Evolutionary conservation across 2,888 invertebrate genomes (phyloP), one percentile per base, ranked within the genome.

Genomic region (Drosophila subquinaria): DNA sequence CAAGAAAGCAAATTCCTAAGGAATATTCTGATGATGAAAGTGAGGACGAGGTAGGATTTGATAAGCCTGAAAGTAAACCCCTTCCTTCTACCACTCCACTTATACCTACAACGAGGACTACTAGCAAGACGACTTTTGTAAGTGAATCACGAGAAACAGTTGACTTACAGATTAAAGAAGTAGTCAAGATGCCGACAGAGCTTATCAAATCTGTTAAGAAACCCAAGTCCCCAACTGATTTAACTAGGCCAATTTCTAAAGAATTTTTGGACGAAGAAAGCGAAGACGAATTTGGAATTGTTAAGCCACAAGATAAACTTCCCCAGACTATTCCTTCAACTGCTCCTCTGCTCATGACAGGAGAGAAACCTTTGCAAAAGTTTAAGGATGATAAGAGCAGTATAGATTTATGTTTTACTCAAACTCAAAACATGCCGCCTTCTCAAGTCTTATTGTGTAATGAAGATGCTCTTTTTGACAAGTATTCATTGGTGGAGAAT

Each of bases 261-360:
- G 43, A 43, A 20, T 20, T 11, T 43, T 43, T 20, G 11, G 43
- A 45, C 13, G 43, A 62, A 38, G 50, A 63, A 30, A 42, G 45
- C n/a, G 48, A 47, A 23, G 42, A 47, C 8, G 63, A 63, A 48
- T 27, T 38, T 8, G 48, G 43, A 11, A n/a, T 53, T 33, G 9
- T 10, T n/a, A 60, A 60, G 15, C 53, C 60, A 6, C n/a, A 47
- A 36, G 52, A 52, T 13, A 52, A 52, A 23, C 38, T 45, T 45
- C 23, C 23, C 2, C 23, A 11, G 23, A 20, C 23, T 11, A 20
- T 57, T 9, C 45, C 35, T 13, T 45, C 56, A 23, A 15, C 51
- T 17, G 11, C 20, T 20, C 6, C 51, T 36, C 20, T 36, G 4
- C 15, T 50, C 1, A 17, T 40, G 11, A 8, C 10, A 3, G 60